Percentiles rank a stretch among this genome's conserved stretches.
These are phyloP conservation scores for Telmatherina bonti DNA, from an alignment of 2,797 vertebrate species.

Conservation along the genomic window DNA sequence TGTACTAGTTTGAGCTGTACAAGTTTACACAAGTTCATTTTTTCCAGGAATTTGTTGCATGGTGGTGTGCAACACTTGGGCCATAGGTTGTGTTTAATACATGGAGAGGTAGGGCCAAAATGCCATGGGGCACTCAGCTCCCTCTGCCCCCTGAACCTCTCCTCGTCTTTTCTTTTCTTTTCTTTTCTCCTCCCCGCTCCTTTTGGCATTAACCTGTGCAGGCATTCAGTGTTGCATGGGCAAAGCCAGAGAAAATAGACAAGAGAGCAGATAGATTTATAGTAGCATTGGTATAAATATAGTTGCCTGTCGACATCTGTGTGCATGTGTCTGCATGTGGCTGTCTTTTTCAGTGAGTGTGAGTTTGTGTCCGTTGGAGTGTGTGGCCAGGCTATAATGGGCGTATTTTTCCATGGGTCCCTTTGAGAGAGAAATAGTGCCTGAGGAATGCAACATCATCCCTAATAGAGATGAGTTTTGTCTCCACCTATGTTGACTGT, in stretches of 20 bases:
- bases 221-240: constrained; percentile 37
- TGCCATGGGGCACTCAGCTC: constrained; percentile 55
- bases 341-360: constrained; percentile 46
- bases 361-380: constrained; percentile 33
- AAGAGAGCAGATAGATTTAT: constrained; percentile 78
- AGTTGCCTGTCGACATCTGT: constrained; percentile 73
- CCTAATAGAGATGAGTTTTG: constrained; percentile 51
- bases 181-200: constrained; percentile 16
- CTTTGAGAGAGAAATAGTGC: constrained; percentile 55
- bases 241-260: constrained; percentile 76
- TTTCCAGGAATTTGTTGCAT: constrained; percentile 84
- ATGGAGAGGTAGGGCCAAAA: constrained; percentile 63
- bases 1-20: constrained; percentile 77
- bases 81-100: constrained; percentile 71
- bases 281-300: constrained; percentile 75
- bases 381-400: constrained; percentile 57
- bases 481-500: constrained; percentile 57
- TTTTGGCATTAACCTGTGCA: constrained; percentile 40
- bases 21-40: constrained; percentile 85
- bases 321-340: constrained; percentile 64
- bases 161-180: too few species aligned
- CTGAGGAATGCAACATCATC: constrained; percentile 62
- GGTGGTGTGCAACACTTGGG: constrained; percentile 53
- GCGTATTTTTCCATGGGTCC: constrained; percentile 70
- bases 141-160: constrained; percentile 4